phyloP scores from a whole-genome alignment of 2,113 vertebrate species.

The Macaca nemestrina region DNA sequence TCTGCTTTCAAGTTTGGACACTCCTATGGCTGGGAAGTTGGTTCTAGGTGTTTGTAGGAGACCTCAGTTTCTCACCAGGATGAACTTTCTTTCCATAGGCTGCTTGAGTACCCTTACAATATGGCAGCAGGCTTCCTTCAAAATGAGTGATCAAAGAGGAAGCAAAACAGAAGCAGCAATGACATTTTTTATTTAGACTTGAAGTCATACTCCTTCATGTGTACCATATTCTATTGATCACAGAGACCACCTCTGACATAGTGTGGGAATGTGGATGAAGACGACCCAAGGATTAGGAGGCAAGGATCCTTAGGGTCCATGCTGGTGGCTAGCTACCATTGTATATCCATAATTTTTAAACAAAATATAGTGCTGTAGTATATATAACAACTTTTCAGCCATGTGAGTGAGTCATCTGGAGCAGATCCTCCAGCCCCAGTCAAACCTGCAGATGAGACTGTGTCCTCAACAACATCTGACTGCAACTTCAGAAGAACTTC shows the following conservation, averaged over 20 bases:
- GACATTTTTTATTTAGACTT: not conserved
- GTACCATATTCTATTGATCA: not conserved
- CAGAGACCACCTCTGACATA: too few species aligned
- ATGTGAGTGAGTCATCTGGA: not conserved
- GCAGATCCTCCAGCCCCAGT: not conserved
- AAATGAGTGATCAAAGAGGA: not conserved
- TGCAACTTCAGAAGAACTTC: not conserved
- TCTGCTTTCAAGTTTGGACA: not conserved
- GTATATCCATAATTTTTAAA: not conserved
- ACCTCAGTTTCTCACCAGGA: not conserved
- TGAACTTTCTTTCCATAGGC: not conserved
- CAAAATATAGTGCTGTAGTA: not conserved
- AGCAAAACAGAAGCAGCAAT: not conserved
- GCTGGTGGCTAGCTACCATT: not conserved
- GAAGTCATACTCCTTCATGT: not conserved
- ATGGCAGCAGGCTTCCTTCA: not conserved
- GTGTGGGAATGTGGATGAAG: rapidly evolving
- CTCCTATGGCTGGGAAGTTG: not conserved
- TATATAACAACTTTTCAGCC: not conserved
- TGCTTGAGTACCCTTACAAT: not conserved
- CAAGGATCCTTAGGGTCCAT: not conserved
- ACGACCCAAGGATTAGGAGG: not conserved
- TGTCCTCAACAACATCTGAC: not conserved
- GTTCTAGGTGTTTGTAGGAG: not conserved
- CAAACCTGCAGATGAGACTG: not conserved